Conservation (phyloP, 2,113 vertebrate species). For the Accipiter virgatus region DNA sequence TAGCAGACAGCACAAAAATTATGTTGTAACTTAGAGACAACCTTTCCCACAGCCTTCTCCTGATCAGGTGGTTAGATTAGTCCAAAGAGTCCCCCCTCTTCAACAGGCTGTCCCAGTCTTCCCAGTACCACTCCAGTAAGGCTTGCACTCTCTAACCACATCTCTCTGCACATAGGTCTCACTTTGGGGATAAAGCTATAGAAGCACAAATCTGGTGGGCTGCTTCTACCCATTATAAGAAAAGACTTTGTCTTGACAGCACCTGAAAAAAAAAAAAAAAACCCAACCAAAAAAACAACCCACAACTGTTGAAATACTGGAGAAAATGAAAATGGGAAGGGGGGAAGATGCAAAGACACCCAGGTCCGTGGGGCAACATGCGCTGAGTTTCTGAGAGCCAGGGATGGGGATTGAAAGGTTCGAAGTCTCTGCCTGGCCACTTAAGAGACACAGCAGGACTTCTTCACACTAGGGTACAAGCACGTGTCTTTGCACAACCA, state of each 20-base stretch:
- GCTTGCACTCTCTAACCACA: background rate
- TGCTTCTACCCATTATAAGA: background rate
- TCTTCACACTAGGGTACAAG: background rate
- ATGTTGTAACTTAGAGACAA: background rate
- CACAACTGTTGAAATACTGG: background rate
- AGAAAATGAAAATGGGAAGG: background rate
- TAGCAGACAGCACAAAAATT: background rate
- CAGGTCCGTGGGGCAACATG: rapidly evolving
- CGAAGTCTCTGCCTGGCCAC: background rate
- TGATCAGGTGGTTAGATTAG: background rate
- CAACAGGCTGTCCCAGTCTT: background rate
- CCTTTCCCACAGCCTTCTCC: background rate
- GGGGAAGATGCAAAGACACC: background rate
- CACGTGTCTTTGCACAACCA: background rate
- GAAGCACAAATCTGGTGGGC: background rate
- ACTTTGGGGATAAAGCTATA: background rate
- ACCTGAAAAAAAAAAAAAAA: background rate
- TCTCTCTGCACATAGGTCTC: background rate
- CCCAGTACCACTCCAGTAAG: background rate
- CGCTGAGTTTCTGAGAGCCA: background rate
- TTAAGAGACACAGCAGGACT: background rate
- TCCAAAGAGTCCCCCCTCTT: background rate
- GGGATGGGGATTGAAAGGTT: rapidly evolving
- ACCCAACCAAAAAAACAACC: too few relatives aligned
- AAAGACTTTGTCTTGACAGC: background rate